phyloP scores from a whole-genome alignment of 2,113 vertebrate genomes.

The Scomber japonicus region DNA sequence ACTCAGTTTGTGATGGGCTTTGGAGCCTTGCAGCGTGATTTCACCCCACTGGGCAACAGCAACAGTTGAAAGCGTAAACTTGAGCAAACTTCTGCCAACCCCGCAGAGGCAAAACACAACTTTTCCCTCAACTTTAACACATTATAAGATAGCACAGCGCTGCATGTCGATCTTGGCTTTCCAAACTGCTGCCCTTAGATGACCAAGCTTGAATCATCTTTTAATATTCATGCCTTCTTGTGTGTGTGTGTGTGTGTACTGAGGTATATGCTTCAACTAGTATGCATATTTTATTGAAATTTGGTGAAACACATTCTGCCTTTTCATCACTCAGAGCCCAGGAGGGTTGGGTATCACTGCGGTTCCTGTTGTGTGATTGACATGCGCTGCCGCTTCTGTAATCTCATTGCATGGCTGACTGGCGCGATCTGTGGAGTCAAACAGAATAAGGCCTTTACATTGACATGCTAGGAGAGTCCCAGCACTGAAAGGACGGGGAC shows the following conservation, averaged over 20 bases:
- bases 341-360: slow-evolving; percentile 57
- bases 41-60: slow-evolving; percentile 38
- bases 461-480: slow-evolving; percentile 70
- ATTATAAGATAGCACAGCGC: slow-evolving; percentile 23
- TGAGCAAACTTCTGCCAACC: slow-evolving; percentile 36
- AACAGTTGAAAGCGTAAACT: slow-evolving; percentile 53
- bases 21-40: slow-evolving; percentile 40
- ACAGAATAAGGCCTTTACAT: slow-evolving; percentile 70
- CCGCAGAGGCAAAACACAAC: slow-evolving; percentile 23
- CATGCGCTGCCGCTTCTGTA: slow-evolving; percentile 62
- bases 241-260: not conserved
- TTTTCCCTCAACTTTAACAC: slow-evolving; percentile 24
- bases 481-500: slow-evolving; percentile 63
- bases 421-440: slow-evolving; percentile 66
- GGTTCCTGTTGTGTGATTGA: slow-evolving; percentile 74
- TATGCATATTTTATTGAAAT: slow-evolving; percentile 39
- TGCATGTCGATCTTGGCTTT: not conserved
- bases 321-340: slow-evolving; percentile 48
- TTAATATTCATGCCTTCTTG: not conserved
- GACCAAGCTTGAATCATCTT: slow-evolving; percentile 17
- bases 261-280: not conserved
- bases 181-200: slow-evolving; percentile 13
- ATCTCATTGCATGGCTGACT: slow-evolving; percentile 65
- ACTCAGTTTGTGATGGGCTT: slow-evolving; percentile 41
- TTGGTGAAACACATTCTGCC: slow-evolving; percentile 43